Conservation (phyloP, 2,797 vertebrate genomes). For the Danio albolineatus region DNA sequence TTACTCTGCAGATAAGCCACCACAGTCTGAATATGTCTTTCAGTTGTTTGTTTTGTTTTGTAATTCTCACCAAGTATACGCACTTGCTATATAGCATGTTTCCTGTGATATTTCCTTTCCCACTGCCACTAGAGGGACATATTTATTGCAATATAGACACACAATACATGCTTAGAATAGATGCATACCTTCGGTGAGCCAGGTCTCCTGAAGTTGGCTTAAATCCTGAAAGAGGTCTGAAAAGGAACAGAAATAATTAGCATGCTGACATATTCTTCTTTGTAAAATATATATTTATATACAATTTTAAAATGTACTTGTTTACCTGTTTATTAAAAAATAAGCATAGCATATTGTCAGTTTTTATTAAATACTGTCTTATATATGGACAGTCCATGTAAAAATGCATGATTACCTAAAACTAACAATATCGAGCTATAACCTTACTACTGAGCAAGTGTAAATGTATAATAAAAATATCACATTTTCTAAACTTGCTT, state of each 20-base stretch:
- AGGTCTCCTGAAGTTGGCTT: slow-evolving; percentile 95
- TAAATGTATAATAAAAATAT: neutral
- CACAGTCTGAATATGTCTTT: neutral
- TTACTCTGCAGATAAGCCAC: slow-evolving; percentile 19
- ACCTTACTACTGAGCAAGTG: neutral
- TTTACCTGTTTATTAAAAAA: neutral
- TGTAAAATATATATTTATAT: neutral
- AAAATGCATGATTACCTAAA: too few relatives aligned
- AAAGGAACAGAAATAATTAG: slow-evolving; percentile 53
- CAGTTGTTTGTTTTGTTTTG: slow-evolving; percentile 19
- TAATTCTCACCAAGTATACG: neutral
- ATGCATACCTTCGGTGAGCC: slow-evolving; percentile 93
- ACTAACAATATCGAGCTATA: too few relatives aligned
- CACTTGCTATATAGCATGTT: slow-evolving; percentile 22
- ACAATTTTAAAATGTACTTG: neutral
- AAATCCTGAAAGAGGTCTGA: slow-evolving; percentile 98
- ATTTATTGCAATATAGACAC: slow-evolving; percentile 22
- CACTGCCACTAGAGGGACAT: slow-evolving; percentile 41
- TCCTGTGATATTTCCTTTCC: slow-evolving; percentile 24
- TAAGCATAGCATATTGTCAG: neutral
- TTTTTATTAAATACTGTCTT: neutral
- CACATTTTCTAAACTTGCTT: slow-evolving; percentile 13
- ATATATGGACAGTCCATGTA: neutral
- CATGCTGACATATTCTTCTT: neutral
- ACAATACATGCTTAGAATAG: slow-evolving; percentile 48